Evolutionary conservation across 2,797 vertebrate genomes (phyloP), one percentile per base, ranked within the genome.

Genomic region (Cossypha polioptera): DNA sequence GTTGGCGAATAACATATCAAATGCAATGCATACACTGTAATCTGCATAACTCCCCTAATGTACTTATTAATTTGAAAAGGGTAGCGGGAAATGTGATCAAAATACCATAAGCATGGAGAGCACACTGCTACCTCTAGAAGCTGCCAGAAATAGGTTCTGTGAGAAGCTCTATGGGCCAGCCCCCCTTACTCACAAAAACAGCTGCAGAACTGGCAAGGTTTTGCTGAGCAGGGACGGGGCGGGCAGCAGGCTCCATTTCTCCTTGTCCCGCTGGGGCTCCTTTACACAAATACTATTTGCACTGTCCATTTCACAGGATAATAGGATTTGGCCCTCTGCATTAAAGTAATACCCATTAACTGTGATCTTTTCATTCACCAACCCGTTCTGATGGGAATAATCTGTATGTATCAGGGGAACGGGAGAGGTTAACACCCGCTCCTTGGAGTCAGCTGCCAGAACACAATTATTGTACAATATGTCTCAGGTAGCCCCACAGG

Each of bases 361-460:
- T 91, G n/a, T 73, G 94, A 97, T 94, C 87, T 94, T 92, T 94
- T 86, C 78, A 95, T 96, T 94, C 87, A 92, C 93, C 96, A 97
- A 40, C 79, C 93, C 86, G 47, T 91, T 90, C 78, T 94, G 94
- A 90, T 88, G 96, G 96, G 76, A 95, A 62, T 96, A 93, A 95
- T 95, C 58, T 84, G 80, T 71, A 9, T 1, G 48, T 89, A 68
- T 50, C 36, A 11, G 89, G 92, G 92, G 93, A 94, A 36, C 4
- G 1, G 82, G 72, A 80, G 92, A 95, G 94, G 85, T 88, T 94
- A 94, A 88, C 38, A 2, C 54, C 0, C 9, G 79, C 68, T 78
- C 57, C 91, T 85, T 0, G 2, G 86, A 93, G 86, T 58, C 76
- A 72, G 89, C 95, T 86, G 92, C 85, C 93, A 90, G 89, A 94